A percentile compares a stretch with the other conserved stretches of the same genome.
Evolutionary conservation across 2,888 invertebrate genomes (phyloP).

Genomic region (Nebria brevicollis): DNA sequence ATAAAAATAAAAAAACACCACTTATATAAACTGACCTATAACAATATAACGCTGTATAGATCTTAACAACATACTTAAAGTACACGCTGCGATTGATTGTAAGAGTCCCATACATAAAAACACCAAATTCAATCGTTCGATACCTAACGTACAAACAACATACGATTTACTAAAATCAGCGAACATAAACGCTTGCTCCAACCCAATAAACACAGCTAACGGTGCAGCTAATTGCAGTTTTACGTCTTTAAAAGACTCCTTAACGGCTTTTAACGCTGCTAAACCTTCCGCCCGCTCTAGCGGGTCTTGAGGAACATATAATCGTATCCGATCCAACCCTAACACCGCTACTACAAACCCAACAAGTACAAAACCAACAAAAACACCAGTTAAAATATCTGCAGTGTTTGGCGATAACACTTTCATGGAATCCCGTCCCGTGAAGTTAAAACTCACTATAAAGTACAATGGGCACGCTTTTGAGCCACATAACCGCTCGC

Average conservation of each 20-base stretch:
- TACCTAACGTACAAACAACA: constrained; percentile 83
- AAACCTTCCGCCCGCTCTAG: constrained; percentile 61
- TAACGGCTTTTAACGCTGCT: constrained; percentile 64
- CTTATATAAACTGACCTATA: constrained; percentile 66
- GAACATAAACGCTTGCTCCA: constrained; percentile 87
- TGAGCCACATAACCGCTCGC: constrained; percentile 69
- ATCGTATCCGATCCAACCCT: constrained; percentile 66
- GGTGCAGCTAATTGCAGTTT: constrained; percentile 78
- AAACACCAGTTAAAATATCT: constrained; percentile 60
- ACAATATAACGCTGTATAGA: constrained; percentile 79
- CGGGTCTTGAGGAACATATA: constrained; percentile 68
- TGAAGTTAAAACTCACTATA: constrained; percentile 22
- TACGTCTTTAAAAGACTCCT: constrained; percentile 69
- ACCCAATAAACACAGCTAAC: constrained; percentile 81
- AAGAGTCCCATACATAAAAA: constrained; percentile 79
- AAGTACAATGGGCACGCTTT: constrained; percentile 65
- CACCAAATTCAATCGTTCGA: constrained; percentile 77
- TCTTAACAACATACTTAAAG: constrained; percentile 81
- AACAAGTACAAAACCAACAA: constrained; percentile 62
- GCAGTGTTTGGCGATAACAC: constrained; percentile 48
- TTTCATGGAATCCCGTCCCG: neutral
- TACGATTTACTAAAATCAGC: constrained; percentile 86
- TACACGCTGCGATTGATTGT: constrained; percentile 80
- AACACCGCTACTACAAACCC: constrained; percentile 62
- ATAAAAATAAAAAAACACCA: neutral